Conservation (phyloP, 2,113 vertebrate species). For the Peromyscus polionotus region DNA sequence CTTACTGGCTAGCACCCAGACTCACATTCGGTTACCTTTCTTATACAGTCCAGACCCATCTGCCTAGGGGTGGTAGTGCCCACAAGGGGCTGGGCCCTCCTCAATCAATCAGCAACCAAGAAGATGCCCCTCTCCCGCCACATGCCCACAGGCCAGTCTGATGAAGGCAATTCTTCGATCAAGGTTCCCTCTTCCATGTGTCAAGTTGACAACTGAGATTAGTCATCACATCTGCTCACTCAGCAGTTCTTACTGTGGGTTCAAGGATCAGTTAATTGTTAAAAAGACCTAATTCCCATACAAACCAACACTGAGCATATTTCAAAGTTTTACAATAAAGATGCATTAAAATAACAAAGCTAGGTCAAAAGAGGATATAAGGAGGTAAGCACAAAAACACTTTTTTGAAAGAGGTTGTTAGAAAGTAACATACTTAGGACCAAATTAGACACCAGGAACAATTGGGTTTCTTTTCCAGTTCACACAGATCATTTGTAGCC, state of each 20-base stretch:
- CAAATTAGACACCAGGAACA: neutral
- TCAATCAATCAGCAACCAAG: neutral
- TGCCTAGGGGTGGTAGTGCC: neutral
- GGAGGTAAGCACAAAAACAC: neutral
- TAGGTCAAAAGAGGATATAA: neutral
- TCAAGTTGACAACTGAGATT: neutral
- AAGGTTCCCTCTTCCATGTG: neutral
- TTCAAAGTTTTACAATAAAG: conserved; percentile 40
- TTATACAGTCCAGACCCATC: neutral
- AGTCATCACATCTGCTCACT: neutral
- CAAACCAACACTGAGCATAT: conserved; percentile 6
- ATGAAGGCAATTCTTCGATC: neutral
- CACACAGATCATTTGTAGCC: neutral
- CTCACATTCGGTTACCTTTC: neutral
- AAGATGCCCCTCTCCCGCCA: neutral
- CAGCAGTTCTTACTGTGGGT: neutral
- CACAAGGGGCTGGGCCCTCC: neutral
- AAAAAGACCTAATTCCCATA: conserved; percentile 26
- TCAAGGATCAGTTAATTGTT: neutral
- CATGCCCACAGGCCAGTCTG: neutral
- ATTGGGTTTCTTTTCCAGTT: neutral
- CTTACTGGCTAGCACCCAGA: neutral
- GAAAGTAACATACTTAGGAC: neutral
- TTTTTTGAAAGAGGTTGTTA: neutral
- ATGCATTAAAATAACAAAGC: conserved; percentile 34